Conservation (phyloP, 64 coral and sea anemone genomes). For the Stichodactyla helianthus region DNA sequence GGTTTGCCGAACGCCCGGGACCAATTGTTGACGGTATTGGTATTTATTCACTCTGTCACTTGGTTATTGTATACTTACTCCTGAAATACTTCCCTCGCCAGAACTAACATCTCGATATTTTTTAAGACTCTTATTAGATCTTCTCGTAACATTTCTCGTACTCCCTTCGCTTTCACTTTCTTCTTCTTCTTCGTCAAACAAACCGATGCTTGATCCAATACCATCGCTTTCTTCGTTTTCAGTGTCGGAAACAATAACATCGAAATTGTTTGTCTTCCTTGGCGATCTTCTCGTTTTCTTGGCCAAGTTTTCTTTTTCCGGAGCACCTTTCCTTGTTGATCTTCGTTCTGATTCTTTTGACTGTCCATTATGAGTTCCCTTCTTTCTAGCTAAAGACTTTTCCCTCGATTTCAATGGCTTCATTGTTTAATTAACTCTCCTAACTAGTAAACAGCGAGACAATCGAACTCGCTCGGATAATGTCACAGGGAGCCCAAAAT, state of each 20-base stretch:
- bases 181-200: neutral
- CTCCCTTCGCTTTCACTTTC: neutral
- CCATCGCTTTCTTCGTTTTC: neutral
- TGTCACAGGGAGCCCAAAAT: too few species aligned
- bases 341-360: neutral
- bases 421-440: neutral
- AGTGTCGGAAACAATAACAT: too few species aligned
- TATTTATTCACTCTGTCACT: too few species aligned
- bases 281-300: neutral
- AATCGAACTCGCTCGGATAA: too few species aligned
- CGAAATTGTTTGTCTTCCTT: too few species aligned
- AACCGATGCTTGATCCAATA: neutral
- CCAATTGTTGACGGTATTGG: too few species aligned
- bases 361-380: neutral
- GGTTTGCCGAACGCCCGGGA: too few species aligned
- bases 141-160: too few species aligned
- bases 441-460: neutral
- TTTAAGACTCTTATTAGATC: too few species aligned
- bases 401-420: neutral
- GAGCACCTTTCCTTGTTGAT: neutral
- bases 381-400: neutral
- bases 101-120: too few species aligned
- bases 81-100: too few species aligned
- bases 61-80: too few species aligned
- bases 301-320: neutral